Base-by-base conservation (phyloP, 2,888 invertebrate genomes). In the Orthosia gothica region DNA sequence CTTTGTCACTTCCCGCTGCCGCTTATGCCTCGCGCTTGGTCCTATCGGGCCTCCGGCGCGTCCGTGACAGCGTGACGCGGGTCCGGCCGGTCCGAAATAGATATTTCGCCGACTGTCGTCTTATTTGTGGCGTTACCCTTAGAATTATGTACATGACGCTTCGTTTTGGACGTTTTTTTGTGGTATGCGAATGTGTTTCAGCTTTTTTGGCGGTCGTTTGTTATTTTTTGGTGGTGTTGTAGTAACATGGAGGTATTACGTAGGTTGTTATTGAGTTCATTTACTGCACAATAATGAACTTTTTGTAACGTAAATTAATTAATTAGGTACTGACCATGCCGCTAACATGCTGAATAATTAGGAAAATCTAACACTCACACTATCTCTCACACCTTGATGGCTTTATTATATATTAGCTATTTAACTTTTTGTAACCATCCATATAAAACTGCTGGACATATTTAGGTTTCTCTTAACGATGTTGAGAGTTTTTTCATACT, bases 71-170 rank as follows among this genome's bases (percentile, higher is more conserved):
- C 87, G 88, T 95, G 95, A 95, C 94, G 93, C 94, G 95, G 95
- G 95, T 95, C 95, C 95, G 86, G 94, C 87, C 89, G 91, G 94
- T 93, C 95, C 94, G 93, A 95, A 94, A 95, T 94, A 95, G 94
- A 95, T 94, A 95, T 94, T 95, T 94, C 91, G 92, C 91, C 91
- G 89, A 91, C 92, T 93, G 94, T 93, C 93, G 90, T 88, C 86
- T 90, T 90, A 89, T 91, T 91, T 91, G 91, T 90, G 92, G 89
- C 91, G 88, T 90, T 90, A 91, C 88, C 88, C 87, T 78, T 88
- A 90, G 89, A 89, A 92, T 89, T 90, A 91, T 88, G 76, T 88
- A 89, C 91, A 91, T 91, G 91, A 91, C 91, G 83, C 77, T 79
- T 79, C 77, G 71, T 85, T 89, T 89, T 89, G 81, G 74, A 62